These are phyloP conservation scores for Drosophila willistoni DNA, from an alignment of 1,140 invertebrate species.

Conservation along the genomic window DNA sequence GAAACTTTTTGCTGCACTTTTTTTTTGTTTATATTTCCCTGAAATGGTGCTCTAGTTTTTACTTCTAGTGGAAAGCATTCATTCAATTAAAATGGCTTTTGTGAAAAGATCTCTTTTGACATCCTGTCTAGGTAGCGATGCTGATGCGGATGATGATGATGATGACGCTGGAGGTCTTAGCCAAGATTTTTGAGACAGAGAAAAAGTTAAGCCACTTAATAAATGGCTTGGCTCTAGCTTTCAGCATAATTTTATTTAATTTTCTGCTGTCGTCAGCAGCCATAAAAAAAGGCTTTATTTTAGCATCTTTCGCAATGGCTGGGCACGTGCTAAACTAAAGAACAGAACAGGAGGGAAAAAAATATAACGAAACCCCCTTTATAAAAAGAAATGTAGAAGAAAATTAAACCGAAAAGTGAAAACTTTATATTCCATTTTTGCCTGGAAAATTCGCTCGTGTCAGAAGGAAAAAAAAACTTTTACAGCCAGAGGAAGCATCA, in stretches of 20 bases:
- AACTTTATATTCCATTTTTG: constrained; percentile 41
- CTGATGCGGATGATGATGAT: background rate
- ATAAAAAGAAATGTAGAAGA: background rate
- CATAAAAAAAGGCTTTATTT: constrained; percentile 76
- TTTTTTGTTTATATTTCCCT: constrained; percentile 42
- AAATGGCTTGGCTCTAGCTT: constrained; percentile 67
- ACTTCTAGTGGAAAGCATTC: constrained; percentile 34
- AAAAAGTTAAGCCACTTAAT: constrained; percentile 62
- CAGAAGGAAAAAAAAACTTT: constrained; percentile 34
- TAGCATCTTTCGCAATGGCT: constrained; percentile 60
- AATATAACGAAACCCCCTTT: background rate
- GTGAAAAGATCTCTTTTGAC: constrained; percentile 30
- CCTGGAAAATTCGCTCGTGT: constrained; percentile 46
- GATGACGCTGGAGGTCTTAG: background rate
- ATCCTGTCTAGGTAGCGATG: constrained; percentile 9
- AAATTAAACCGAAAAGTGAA: constrained; percentile 29
- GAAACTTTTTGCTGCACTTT: constrained; percentile 57
- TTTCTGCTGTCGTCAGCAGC: constrained; percentile 78
- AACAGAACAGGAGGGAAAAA: background rate
- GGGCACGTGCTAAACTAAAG: constrained; percentile 27
- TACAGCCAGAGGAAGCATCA: constrained; percentile 4
- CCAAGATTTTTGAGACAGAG: constrained; percentile 1
- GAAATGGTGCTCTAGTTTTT: constrained; percentile 24
- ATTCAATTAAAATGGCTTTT: constrained; percentile 58
- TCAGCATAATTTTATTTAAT: constrained; percentile 75